These are phyloP conservation scores for Automeris io DNA, from an alignment of 2,888 invertebrate genomes.

Conservation along the genomic window DNA sequence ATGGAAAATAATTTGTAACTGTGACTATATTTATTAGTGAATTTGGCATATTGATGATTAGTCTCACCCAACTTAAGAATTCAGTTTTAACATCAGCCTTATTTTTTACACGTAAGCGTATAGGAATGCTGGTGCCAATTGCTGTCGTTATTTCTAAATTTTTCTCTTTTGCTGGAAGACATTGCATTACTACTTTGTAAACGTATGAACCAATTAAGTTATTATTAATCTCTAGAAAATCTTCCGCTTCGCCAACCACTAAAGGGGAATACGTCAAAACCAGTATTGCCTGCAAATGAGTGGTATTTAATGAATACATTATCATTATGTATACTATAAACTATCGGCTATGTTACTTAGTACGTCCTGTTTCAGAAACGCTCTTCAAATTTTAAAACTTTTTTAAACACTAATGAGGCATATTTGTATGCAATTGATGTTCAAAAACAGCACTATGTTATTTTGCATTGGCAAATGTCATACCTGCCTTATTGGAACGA, in stretches of 20 bases:
- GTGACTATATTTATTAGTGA: not conserved
- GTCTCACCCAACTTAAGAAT: constrained; percentile 42
- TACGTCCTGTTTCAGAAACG: too few species aligned
- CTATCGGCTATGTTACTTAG: too few species aligned
- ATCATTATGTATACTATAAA: too few species aligned
- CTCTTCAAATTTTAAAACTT: too few species aligned
- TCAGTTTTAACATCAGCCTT: constrained; percentile 41
- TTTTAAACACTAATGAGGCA: too few species aligned
- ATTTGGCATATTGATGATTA: not conserved
- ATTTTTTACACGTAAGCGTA: constrained; percentile 56
- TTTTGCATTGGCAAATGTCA: too few species aligned
- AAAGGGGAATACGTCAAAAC: constrained; percentile 55
- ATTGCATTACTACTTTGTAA: constrained; percentile 50
- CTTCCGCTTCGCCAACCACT: constrained; percentile 50
- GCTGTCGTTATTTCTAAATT: constrained; percentile 42
- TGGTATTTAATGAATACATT: too few species aligned
- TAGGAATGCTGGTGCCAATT: constrained; percentile 43
- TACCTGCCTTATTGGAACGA: too few species aligned
- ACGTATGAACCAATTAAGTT: constrained; percentile 43
- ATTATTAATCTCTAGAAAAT: constrained; percentile 48
- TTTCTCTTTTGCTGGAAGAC: constrained; percentile 60
- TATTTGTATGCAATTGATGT: too few species aligned
- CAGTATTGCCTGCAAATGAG: constrained; percentile 44
- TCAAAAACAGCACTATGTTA: too few species aligned
- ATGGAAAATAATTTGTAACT: too few species aligned